Evolutionary conservation across 1,140 invertebrate genomes (phyloP), one percentile per base, ranked within the genome.

Genomic region (Telenomus remus): DNA sequence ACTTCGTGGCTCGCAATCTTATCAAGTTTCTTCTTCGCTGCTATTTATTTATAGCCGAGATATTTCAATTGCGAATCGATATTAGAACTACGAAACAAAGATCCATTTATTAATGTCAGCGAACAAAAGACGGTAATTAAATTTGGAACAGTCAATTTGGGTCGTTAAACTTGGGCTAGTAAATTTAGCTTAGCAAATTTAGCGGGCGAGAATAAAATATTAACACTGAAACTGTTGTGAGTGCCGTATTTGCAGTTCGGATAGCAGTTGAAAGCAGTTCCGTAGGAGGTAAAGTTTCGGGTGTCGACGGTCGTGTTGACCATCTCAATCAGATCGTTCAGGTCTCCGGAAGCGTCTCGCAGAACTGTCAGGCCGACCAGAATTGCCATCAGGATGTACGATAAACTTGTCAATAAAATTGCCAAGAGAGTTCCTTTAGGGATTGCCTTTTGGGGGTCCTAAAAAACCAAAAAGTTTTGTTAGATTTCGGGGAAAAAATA

Each of bases 381-480:
- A 48, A 96, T 74, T 0, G 94, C 95, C 90, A 97, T 95, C 8
- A 94, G 1, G 5, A 98, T 75, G 82, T 98, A 98, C 5, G 95
- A 95, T 0, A 92, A 47, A 2, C 95, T 94, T 1, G 96, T 97
- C 6, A 98, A 87, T 0, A 94, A 53, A 70, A 99, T 97, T 0
- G 97, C 95, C 8, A 96, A 83, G 1, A 98, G 86, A 0, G 97
- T 98, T 65, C 97, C 97, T 86, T 96, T 95, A 0, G 96, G 95
- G 79, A 97, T 97, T 0, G 96, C 93, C 53, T 89, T 91, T 88
- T 94, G 94, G 0, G 97, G 96, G 90, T 99, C 96, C 96, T 98
- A 84, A 43, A 60, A 59, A 37, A n/a, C n/a, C 33, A 46, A 69
- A 35, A 65, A 15, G 39, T 14, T 12, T 35, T 34, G 48, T 60